Evolutionary conservation across 1,140 invertebrate genomes (phyloP).

Genomic region (Bombus pyrosoma): DNA sequence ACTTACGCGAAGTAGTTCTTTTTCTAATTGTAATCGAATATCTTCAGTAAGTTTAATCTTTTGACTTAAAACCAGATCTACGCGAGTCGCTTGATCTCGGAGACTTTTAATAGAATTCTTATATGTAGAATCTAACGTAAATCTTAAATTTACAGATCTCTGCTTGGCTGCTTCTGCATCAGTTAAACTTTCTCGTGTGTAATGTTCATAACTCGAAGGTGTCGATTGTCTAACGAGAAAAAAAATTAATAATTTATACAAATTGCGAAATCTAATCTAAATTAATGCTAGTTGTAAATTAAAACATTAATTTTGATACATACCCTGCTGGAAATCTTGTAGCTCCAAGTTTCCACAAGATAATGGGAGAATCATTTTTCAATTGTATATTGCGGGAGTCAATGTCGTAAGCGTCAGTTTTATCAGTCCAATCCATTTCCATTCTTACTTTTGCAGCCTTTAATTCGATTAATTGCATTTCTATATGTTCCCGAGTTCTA

Average conservation of each 20-base stretch:
- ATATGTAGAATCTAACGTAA: conserved; percentile 85
- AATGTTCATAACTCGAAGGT: conserved; percentile 88
- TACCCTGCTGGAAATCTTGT: conserved; percentile 87
- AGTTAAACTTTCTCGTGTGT: conserved; percentile 86
- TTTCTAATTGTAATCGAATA: conserved; percentile 85
- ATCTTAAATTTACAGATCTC: conserved; percentile 85
- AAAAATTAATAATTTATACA: neutral
- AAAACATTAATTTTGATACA: conserved; percentile 42
- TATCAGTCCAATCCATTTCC: conserved; percentile 95
- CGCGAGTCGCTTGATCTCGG: conserved; percentile 87
- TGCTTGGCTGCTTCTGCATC: conserved; percentile 85
- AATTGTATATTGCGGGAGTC: conserved; percentile 87
- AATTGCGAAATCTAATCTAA: neutral
- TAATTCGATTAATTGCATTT: conserved; percentile 89
- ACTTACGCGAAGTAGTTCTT: conserved; percentile 85
- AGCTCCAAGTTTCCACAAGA: conserved; percentile 88
- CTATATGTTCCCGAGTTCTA: conserved; percentile 86
- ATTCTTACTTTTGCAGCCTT: conserved; percentile 90
- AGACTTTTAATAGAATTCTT: conserved; percentile 87
- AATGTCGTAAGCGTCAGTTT: conserved; percentile 90
- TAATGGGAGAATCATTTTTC: conserved; percentile 85
- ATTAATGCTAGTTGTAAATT: neutral
- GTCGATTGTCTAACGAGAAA: conserved; percentile 84
- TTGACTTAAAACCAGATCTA: conserved; percentile 86
- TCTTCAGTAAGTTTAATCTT: conserved; percentile 87